Evolutionary conservation across 1,140 invertebrate genomes (phyloP), one percentile per base, ranked within the genome.

Genomic region (Dufourea novaeangliae): DNA sequence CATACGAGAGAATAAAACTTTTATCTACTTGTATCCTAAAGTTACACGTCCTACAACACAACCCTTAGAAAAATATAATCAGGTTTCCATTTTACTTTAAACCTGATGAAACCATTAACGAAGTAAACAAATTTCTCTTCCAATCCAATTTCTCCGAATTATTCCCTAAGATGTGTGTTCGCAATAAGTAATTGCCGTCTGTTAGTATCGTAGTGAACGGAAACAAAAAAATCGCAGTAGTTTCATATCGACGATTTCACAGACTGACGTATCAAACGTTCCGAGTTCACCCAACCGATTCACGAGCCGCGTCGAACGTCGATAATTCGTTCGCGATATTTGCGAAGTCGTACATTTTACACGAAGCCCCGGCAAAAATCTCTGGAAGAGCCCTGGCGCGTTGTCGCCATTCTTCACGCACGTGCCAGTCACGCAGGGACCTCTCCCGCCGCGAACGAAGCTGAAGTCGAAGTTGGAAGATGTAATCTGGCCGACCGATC

Each of bases 401-500:
- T 78, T 80, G 83, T 84, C 81, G 63, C 69, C 50, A 50, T 70
- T 71, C 61, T 52, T 44, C 27, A 77, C 72, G 72, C 83, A 77
- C 83, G 72, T 83, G 72, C 82, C 39, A 72, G 32, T 68, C 32
- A 25, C 25, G 46, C 22, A 34, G 68, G 78, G 32, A 64, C 77
- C 77, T 67, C 50, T 59, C 41, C 34, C 37, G 37, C 59, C 50
- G 56, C 68, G 59, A 69, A 75, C 67, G 61, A 59, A 52, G 34
- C 39, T 46, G 39, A 66, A 56, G 29, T 56, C 67, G 77, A 76
- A 72, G 50, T 68, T 69, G 71, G 63, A 72, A 76, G 54, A 41
- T n/a, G 62, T 79, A 84, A 84, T 84, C 82, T 83, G 39, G 22
- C 39, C 62, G 78, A 46, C 81, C 81, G 81, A 83, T 83, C 81